Evolutionary conservation across 2,888 invertebrate species (phyloP).

Genomic region (Tupiocoris notatus): DNA sequence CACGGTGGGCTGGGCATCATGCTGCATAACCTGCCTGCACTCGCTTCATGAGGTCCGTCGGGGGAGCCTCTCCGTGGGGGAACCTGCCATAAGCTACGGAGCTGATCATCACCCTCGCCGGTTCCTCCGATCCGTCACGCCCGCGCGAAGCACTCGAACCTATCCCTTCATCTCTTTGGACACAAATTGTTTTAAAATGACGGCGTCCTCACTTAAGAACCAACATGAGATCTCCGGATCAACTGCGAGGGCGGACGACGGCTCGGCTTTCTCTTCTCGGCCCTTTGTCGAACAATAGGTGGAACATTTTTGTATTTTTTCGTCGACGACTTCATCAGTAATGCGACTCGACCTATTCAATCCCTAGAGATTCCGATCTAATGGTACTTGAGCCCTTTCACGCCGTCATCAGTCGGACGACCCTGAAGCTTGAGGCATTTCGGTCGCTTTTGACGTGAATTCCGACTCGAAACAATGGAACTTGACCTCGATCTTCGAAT

Average conservation of each 20-base stretch:
- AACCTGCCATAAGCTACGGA: constrained; percentile 33
- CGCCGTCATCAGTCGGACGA: constrained; percentile 21
- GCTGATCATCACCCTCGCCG: not conserved
- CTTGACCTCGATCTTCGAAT: not conserved
- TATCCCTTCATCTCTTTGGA: constrained; percentile 3
- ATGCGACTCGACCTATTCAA: constrained; percentile 32
- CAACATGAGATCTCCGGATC: constrained; percentile 8
- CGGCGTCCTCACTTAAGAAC: constrained; percentile 11
- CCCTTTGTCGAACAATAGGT: constrained; percentile 28
- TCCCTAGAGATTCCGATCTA: constrained; percentile 32
- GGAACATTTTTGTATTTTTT: constrained; percentile 20
- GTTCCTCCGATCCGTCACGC: constrained; percentile 5
- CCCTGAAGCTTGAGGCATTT: not conserved
- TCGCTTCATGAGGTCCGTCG: not conserved
- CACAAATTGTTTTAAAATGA: constrained; percentile 39
- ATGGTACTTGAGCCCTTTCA: constrained; percentile 33
- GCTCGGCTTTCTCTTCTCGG: not conserved
- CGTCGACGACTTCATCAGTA: constrained; percentile 33
- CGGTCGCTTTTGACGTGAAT: not conserved
- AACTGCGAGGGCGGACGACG: constrained; percentile 8
- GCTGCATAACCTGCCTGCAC: not conserved
- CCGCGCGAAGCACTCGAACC: not conserved
- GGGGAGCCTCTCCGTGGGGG: not conserved
- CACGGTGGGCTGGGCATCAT: not conserved
- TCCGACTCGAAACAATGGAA: not conserved